phyloP scores from a whole-genome alignment of 2,888 invertebrate genomes.

The Teleiodes luculella region DNA sequence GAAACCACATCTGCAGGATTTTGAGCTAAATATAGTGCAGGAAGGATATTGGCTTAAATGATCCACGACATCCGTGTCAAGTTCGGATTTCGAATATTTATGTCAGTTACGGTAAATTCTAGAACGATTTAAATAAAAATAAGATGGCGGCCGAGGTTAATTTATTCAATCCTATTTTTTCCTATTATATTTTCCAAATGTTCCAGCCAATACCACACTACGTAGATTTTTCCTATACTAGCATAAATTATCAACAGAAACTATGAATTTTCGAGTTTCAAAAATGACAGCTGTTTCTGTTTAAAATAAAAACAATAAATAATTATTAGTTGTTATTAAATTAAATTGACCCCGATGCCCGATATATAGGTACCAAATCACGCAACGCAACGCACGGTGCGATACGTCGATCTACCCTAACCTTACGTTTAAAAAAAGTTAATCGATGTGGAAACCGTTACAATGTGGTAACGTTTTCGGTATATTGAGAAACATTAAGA shows the following conservation, averaged over 20 bases:
- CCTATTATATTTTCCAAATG: too few relatives aligned
- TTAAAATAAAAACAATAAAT: too few relatives aligned
- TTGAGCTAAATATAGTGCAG: conserved; percentile 23
- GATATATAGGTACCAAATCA: not conserved
- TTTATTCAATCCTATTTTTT: too few relatives aligned
- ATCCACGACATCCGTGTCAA: not conserved
- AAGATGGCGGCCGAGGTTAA: too few relatives aligned
- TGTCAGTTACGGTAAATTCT: not conserved
- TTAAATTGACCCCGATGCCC: not conserved
- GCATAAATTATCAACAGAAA: too few relatives aligned
- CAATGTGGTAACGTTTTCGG: conserved; percentile 8
- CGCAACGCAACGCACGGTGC: not conserved
- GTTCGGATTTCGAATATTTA: too few relatives aligned
- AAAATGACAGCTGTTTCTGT: not conserved
- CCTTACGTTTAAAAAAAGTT: conserved; percentile 13
- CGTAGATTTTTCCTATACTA: too few relatives aligned
- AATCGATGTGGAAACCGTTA: conserved; percentile 26
- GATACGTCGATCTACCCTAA: conserved; percentile 8
- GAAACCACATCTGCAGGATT: conserved; percentile 23
- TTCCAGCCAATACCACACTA: too few relatives aligned
- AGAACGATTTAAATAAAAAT: too few relatives aligned
- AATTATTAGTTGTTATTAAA: too few relatives aligned
- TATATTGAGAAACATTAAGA: not conserved
- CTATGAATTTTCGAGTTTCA: too few relatives aligned
- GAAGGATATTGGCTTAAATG: conserved; percentile 30